A percentile compares a stretch with the other conserved stretches of the same genome.
Evolutionary conservation across 2,113 vertebrate genomes (phyloP).

Genomic region (Elephas maximus): DNA sequence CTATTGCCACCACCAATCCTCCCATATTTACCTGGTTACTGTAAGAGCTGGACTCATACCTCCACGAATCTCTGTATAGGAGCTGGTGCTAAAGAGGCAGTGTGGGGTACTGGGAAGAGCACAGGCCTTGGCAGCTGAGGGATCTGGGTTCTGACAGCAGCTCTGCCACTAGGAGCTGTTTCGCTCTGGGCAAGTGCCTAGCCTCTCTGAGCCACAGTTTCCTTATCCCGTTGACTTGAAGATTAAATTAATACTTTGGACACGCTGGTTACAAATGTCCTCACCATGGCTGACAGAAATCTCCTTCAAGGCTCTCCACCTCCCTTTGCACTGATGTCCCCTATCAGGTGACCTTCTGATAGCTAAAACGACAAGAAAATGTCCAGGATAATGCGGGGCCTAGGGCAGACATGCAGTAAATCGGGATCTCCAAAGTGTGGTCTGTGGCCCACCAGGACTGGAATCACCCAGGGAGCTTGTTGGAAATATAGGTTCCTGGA

Average conservation of each 20-base stretch:
- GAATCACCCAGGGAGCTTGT: not conserved
- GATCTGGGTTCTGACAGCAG: not conserved
- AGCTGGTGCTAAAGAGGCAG: not conserved
- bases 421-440: not conserved
- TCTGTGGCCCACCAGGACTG: not conserved
- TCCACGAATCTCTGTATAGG: not conserved
- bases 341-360: not conserved
- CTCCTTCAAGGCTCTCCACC: not conserved
- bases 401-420: too few relatives aligned
- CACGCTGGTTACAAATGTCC: not conserved
- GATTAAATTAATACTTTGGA: not conserved
- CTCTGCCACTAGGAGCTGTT: not conserved
- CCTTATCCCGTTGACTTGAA: not conserved
- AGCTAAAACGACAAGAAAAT: not conserved
- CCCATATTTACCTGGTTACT: not conserved
- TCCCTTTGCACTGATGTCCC: not conserved
- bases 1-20: not conserved
- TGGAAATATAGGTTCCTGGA: not conserved
- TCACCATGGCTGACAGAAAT: not conserved
- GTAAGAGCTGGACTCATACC: not conserved
- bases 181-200: not conserved
- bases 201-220: not conserved
- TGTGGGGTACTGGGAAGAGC: not conserved
- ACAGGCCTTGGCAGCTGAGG: not conserved
- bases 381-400: not conserved